Conservation (phyloP, 2,797 vertebrate species). For the Ceryle rudis region DNA sequence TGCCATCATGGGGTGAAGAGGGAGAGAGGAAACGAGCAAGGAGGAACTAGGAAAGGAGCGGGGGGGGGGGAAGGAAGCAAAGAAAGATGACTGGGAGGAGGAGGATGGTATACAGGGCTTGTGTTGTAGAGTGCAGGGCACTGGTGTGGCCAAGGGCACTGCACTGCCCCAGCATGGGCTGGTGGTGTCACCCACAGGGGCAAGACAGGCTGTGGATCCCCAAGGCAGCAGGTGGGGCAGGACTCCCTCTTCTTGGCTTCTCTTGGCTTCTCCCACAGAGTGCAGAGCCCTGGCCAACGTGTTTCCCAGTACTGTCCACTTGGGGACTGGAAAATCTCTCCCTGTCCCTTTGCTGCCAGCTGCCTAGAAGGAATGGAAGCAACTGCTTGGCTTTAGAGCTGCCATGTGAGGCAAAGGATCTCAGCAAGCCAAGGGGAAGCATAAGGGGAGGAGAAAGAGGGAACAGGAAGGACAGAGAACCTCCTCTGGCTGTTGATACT, state of each 20-base stretch:
- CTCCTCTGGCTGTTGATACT: not conserved
- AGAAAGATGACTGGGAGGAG: not conserved
- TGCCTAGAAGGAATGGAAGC: not conserved
- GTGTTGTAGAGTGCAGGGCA: not conserved
- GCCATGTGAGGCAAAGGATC: not conserved
- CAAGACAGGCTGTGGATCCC: not conserved
- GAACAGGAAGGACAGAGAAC: not conserved
- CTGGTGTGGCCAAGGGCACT: not conserved
- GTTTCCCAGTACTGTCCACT: not conserved
- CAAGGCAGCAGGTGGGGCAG: not conserved
- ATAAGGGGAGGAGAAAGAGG: not conserved
- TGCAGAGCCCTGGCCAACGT: not conserved
- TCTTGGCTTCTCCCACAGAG: not conserved
- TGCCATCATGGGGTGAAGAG: too few relatives aligned
- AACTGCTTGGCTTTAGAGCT: not conserved
- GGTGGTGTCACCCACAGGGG: not conserved
- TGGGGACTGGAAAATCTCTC: not conserved
- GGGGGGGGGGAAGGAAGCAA: not conserved
- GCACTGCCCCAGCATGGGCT: not conserved
- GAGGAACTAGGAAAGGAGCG: too few relatives aligned
- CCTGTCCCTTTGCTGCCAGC: not conserved
- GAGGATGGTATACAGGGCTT: not conserved
- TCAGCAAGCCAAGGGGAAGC: not conserved
- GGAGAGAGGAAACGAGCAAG: slow-evolving; percentile 61
- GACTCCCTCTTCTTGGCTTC: not conserved